Evolutionary conservation across 2,888 invertebrate species (phyloP).

Genomic region (Lymantria monacha): DNA sequence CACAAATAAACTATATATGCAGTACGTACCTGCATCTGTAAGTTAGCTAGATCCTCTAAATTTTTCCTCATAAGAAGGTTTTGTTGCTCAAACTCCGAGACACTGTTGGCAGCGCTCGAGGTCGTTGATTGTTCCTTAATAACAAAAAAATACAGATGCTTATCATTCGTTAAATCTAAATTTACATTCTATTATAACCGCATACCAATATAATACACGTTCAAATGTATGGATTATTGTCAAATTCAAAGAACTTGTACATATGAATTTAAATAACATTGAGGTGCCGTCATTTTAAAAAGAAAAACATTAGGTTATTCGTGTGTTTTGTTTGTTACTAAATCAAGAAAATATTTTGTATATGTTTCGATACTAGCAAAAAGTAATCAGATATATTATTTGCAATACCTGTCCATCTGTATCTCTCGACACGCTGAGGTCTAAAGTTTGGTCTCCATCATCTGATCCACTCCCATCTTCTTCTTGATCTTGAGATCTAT

Average conservation of each 20-base stretch:
- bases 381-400: background rate
- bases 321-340: constrained; percentile 4
- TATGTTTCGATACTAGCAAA: background rate
- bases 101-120: constrained; percentile 77
- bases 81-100: constrained; percentile 77
- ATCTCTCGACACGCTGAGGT: constrained; percentile 76
- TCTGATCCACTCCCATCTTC: constrained; percentile 77
- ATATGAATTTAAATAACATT: constrained; percentile 26
- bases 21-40: constrained; percentile 73
- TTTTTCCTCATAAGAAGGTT: constrained; percentile 76
- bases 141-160: constrained; percentile 26
- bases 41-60: constrained; percentile 74
- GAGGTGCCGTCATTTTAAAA: constrained; percentile 22
- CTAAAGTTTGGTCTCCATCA: constrained; percentile 78
- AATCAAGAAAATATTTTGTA: background rate
- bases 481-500: constrained; percentile 63
- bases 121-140: constrained; percentile 75
- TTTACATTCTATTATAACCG: constrained; percentile 35
- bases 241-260: constrained; percentile 31
- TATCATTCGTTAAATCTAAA: constrained; percentile 32
- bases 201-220: constrained; percentile 26
- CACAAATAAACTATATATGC: background rate
- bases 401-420: constrained; percentile 70
- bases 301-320: constrained; percentile 18
- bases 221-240: constrained; percentile 29